Conservation (phyloP, 2,113 vertebrate genomes). For the Passer montanus region DNA sequence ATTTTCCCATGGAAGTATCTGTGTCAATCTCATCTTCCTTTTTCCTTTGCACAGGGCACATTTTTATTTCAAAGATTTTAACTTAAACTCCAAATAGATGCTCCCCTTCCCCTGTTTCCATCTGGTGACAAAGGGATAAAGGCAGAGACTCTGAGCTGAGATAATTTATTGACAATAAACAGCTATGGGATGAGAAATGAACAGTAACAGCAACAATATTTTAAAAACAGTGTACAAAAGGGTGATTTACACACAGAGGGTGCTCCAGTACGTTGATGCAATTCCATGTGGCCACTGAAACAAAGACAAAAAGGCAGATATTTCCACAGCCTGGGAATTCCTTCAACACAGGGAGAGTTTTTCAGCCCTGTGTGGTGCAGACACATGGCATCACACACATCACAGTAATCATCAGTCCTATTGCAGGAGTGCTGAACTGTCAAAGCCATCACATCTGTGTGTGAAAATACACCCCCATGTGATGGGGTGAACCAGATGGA, state of each 20-base stretch:
- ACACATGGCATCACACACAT: not conserved
- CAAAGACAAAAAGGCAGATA: not conserved
- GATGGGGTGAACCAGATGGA: not conserved
- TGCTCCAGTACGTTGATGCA: not conserved
- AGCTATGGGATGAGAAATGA: accelerated
- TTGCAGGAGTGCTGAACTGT: not conserved
- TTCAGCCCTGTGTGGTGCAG: not conserved
- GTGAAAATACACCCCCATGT: not conserved
- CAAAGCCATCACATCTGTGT: not conserved
- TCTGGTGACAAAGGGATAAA: not conserved
- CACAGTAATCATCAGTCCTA: not conserved
- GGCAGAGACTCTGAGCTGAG: not conserved
- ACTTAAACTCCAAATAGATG: not conserved
- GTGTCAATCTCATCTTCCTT: not conserved
- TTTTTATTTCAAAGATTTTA: not conserved
- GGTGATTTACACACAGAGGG: not conserved
- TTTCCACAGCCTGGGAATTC: not conserved
- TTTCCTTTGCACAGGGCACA: not conserved
- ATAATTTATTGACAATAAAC: not conserved
- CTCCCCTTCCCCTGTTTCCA: not conserved
- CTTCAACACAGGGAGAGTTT: not conserved
- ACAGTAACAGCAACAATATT: not conserved
- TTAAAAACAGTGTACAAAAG: not conserved
- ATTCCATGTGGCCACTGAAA: not conserved
- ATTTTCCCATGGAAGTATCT: not conserved